Evolutionary conservation across 2,888 invertebrate genomes (phyloP), one percentile per base, ranked within the genome.

Genomic region (Biston stratarius): DNA sequence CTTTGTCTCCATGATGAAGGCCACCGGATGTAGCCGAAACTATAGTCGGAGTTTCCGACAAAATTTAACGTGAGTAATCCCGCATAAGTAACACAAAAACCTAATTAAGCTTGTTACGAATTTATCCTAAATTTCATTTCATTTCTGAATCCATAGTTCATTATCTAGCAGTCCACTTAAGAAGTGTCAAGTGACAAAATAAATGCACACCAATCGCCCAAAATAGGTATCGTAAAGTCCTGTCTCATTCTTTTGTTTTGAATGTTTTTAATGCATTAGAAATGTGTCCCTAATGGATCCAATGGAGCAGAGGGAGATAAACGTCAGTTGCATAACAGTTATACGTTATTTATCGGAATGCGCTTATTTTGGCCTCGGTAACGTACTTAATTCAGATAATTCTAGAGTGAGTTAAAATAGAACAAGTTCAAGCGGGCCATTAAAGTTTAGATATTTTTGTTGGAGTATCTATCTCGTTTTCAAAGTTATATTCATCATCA

Each of bases 221-320:
- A 67, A 67, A 63, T 63, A 63, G 60, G 55, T 60, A 63, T 51
- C 59, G 49, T 62, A 55, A 67, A 62, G 42, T 49, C 11, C 45
- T 14, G 33, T 33, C 36, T 44, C 34, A 58, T 40, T 58, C 67
- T 67, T 67, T 67, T 67, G 67, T 67, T 67, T 67, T 67, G 67
- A 63, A 63, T 62, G 55, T 64, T 69, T 67, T 67, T 63, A 67
- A 67, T 67, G 67, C 63, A 63, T 63, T 67, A 53, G 67, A 67
- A 67, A 63, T 49, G 58, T 51, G 62, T 59, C 60, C 51, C 63
- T 67, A 67, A 67, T 67, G 67, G 67, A 67, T 33, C 36, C 45
- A 59, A 63, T 60, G 60, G 62, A 15, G 40, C n/a, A 34, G 51
- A 45, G 53, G 49, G 55, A 60, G 62, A 67, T 67, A 67, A 67